These are phyloP conservation scores for Gnathonemus echidnorhynchus DNA, from an alignment of 2,113 vertebrate genomes.

Conservation along the genomic window DNA sequence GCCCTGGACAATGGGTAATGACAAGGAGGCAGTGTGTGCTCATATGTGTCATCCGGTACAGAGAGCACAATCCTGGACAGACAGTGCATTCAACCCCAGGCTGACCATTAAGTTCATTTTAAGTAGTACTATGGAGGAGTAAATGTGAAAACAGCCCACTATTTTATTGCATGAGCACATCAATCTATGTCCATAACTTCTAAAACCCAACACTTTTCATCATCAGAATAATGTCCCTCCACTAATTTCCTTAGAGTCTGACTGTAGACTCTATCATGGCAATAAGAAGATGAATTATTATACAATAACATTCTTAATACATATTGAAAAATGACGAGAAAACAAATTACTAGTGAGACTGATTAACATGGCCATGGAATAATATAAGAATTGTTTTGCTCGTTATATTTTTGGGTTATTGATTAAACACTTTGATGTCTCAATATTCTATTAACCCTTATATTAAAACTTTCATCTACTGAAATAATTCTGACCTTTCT, in stretches of 20 bases:
- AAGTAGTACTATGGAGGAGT: not conserved
- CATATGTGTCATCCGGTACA: not conserved
- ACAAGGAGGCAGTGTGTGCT: not conserved
- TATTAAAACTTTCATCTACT: not conserved
- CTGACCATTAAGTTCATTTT: not conserved
- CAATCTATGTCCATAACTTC: not conserved
- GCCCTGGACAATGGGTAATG: not conserved
- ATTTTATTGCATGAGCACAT: not conserved
- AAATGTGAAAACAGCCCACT: not conserved
- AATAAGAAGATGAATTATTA: not conserved
- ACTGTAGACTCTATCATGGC: not conserved
- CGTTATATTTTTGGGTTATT: not conserved
- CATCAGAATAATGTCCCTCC: not conserved
- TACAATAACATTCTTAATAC: not conserved
- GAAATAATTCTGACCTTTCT: conserved; percentile 1
- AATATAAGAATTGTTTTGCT: not conserved
- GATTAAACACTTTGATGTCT: not conserved
- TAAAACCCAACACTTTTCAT: not conserved
- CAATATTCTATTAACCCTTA: not conserved
- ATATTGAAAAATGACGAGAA: not conserved
- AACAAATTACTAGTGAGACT: not conserved
- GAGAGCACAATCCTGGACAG: not conserved
- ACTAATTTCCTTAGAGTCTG: not conserved
- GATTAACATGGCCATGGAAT: not conserved
- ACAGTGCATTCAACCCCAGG: not conserved